Conservation (phyloP, 2,888 invertebrate genomes). For the Sinohyriopsis cumingii region DNA sequence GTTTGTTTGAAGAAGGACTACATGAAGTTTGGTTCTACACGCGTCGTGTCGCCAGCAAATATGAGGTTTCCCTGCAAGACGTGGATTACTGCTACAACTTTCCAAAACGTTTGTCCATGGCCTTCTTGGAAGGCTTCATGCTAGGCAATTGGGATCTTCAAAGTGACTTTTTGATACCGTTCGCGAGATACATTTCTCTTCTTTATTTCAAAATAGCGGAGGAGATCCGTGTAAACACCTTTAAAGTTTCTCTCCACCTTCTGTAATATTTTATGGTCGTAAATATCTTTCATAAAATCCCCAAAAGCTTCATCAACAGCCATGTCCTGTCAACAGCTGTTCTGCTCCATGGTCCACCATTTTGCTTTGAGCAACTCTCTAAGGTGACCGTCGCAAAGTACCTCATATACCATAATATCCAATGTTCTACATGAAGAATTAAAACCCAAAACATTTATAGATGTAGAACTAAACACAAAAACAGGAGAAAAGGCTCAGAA, state of each 20-base stretch:
- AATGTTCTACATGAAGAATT: too few relatives aligned
- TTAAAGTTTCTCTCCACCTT: not conserved
- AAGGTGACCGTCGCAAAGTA: too few relatives aligned
- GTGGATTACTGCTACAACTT: not conserved
- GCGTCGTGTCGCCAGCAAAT: conserved; percentile 2
- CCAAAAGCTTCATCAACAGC: not conserved
- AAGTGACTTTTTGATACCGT: not conserved
- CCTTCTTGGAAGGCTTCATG: not conserved
- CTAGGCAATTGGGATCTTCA: not conserved
- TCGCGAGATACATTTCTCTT: not conserved
- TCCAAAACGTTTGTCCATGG: not conserved
- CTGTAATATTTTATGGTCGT: too few relatives aligned
- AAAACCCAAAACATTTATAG: too few relatives aligned
- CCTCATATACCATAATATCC: too few relatives aligned
- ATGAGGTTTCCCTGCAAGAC: not conserved
- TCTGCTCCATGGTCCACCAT: too few relatives aligned
- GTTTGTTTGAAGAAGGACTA: conserved; percentile 12
- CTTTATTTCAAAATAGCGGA: not conserved
- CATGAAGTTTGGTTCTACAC: conserved; percentile 4
- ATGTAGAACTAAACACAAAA: too few relatives aligned
- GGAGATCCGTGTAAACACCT: not conserved
- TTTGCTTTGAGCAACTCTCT: too few relatives aligned
- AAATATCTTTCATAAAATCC: too few relatives aligned
- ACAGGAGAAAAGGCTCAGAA: too few relatives aligned
- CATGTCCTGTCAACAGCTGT: too few relatives aligned